phyloP scores from a whole-genome alignment of 2,113 vertebrate genomes.

The Pollimyrus isidori region DNA sequence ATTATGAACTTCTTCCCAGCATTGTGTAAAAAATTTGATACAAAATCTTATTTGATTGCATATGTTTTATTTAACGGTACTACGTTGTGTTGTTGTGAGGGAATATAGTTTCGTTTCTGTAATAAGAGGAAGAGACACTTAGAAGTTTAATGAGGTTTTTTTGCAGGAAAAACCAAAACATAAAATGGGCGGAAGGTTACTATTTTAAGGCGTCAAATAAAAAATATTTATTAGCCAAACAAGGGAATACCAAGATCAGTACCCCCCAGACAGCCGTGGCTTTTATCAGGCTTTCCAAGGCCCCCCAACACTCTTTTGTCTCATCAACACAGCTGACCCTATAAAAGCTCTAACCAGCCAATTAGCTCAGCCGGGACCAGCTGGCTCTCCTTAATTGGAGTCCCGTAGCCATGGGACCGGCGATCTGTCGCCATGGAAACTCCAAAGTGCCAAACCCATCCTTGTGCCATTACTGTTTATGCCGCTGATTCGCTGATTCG shows the following conservation, averaged over 20 bases:
- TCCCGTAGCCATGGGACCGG: not conserved
- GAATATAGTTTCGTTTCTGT: not conserved
- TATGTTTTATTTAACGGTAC: not conserved
- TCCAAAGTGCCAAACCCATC: not conserved
- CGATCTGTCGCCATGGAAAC: not conserved
- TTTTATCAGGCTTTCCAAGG: not conserved
- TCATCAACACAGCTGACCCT: not conserved
- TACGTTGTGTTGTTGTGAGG: not conserved
- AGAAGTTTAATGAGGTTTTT: not conserved
- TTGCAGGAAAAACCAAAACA: not conserved
- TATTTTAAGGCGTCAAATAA: not conserved
- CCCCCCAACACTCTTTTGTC: not conserved
- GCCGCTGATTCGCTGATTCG: not conserved
- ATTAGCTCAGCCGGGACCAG: not conserved
- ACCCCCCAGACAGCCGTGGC: not conserved
- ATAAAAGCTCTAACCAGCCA: not conserved
- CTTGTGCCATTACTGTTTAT: not conserved
- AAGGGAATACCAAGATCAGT: not conserved
- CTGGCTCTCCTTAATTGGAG: not conserved
- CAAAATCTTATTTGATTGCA: not conserved
- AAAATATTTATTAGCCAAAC: not conserved
- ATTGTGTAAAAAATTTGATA: not conserved
- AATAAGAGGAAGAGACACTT: not conserved
- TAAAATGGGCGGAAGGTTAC: not conserved
- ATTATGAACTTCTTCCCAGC: not conserved